Conservation (phyloP, 2,888 invertebrate species). For the Scaptodrosophila latifasciaeformis region DNA sequence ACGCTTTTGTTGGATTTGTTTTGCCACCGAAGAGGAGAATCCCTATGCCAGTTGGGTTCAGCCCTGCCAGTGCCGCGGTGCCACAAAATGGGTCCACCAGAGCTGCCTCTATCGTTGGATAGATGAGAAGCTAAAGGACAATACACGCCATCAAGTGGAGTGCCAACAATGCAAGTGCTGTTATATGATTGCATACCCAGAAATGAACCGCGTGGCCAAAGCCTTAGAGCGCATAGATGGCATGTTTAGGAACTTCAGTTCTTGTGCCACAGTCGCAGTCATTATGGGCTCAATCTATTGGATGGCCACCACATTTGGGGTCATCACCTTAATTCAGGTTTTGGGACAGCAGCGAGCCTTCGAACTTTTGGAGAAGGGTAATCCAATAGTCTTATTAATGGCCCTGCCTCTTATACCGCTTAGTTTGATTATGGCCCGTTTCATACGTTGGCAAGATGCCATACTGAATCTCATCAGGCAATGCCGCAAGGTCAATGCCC, state of each 20-base stretch:
- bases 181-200: conserved; percentile 94
- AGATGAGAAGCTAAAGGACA: conserved; percentile 96
- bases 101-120: conserved; percentile 97
- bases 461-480: conserved; percentile 81
- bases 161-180: conserved; percentile 96
- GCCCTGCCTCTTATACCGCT: conserved; percentile 95
- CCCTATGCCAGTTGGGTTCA: conserved; percentile 91
- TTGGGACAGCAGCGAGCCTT: conserved; percentile 95
- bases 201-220: conserved; percentile 89
- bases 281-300: conserved; percentile 95
- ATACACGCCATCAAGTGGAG: conserved; percentile 85
- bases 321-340: conserved; percentile 94
- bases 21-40: conserved; percentile 95
- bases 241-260: conserved; percentile 91
- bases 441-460: conserved; percentile 97
- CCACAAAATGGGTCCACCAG: conserved; percentile 98
- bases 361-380: conserved; percentile 93
- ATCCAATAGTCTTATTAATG: conserved; percentile 91
- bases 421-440: conserved; percentile 91
- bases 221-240: conserved; percentile 90
- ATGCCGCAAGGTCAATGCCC: conserved; percentile 66
- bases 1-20: conserved; percentile 96
- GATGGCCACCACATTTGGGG: conserved; percentile 97
- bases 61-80: conserved; percentile 94
- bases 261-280: conserved; percentile 93